Conservation (phyloP, 2,797 vertebrate genomes). For the Scarus forsteni region DNA sequence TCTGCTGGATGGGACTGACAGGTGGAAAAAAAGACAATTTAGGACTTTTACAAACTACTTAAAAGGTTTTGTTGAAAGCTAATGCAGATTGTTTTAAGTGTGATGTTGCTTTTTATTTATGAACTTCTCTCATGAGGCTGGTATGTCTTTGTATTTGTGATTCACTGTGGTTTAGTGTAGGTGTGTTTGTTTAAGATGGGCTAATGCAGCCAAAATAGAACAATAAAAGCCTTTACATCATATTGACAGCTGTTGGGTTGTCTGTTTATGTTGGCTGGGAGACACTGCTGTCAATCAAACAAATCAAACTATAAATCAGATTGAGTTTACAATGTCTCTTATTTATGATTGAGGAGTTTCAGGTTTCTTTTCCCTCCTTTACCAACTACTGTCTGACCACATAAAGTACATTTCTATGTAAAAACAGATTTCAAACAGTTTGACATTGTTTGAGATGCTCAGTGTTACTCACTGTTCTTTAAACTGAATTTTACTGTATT, state of each 20-base stretch:
- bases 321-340: not conserved
- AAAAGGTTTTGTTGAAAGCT: not conserved
- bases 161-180: not conserved
- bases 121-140: not conserved
- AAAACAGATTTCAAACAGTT: not conserved
- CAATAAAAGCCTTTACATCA: conserved; percentile 6
- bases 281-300: conserved; percentile 13
- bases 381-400: no score
- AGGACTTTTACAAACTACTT: conserved; percentile 22
- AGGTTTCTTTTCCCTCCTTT: not conserved
- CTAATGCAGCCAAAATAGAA: not conserved
- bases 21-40: conserved; percentile 39
- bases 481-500: not conserved
- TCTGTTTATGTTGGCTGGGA: conserved; percentile 22
- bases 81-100: not conserved
- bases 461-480: not conserved
- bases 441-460: not conserved
- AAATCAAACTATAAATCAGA: not conserved
- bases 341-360: not conserved
- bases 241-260: conserved; percentile 5
- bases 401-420: no score
- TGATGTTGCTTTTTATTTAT: not conserved
- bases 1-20: conserved; percentile 43
- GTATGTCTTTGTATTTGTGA: not conserved
- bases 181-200: not conserved